phyloP scores from a whole-genome alignment of 2,113 vertebrate genomes.

The Carlito syrichta region DNA sequence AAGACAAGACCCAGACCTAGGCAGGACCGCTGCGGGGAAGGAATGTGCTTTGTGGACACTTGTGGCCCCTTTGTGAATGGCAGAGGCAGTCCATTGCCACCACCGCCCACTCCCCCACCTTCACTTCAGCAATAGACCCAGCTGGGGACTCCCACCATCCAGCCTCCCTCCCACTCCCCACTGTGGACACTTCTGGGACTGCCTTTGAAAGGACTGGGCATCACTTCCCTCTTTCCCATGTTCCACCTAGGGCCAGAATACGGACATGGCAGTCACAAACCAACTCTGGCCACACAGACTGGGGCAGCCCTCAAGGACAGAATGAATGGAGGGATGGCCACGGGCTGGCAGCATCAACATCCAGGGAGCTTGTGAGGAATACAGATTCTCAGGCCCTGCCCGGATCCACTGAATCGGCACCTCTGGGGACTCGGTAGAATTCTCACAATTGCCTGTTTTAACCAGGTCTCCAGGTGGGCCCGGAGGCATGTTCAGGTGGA shows the following conservation, averaged over 20 bases:
- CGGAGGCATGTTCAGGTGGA: fast-evolving
- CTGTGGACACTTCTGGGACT: not conserved
- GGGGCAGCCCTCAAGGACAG: not conserved
- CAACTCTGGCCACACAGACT: fast-evolving
- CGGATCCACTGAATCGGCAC: not conserved
- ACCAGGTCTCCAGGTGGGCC: not conserved
- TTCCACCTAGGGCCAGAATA: not conserved
- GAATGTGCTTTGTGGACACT: not conserved
- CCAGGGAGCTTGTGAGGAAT: not conserved
- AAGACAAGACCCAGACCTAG: not conserved
- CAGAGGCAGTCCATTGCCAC: too few species aligned
- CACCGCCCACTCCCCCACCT: too few species aligned
- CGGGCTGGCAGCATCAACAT: not conserved
- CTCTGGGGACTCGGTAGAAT: not conserved
- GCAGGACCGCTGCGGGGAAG: fast-evolving
- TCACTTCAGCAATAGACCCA: not conserved
- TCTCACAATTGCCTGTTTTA: not conserved
- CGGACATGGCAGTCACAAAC: not conserved
- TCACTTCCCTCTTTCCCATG: not conserved
- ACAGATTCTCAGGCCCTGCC: not conserved
- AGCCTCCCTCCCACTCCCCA: not conserved
- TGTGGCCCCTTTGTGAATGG: not conserved
- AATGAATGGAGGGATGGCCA: fast-evolving
- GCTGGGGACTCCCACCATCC: not conserved
- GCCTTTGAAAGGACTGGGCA: fast-evolving